Evolutionary conservation across 2,888 invertebrate genomes (phyloP).

Genomic region (Cartodere bifasciata): DNA sequence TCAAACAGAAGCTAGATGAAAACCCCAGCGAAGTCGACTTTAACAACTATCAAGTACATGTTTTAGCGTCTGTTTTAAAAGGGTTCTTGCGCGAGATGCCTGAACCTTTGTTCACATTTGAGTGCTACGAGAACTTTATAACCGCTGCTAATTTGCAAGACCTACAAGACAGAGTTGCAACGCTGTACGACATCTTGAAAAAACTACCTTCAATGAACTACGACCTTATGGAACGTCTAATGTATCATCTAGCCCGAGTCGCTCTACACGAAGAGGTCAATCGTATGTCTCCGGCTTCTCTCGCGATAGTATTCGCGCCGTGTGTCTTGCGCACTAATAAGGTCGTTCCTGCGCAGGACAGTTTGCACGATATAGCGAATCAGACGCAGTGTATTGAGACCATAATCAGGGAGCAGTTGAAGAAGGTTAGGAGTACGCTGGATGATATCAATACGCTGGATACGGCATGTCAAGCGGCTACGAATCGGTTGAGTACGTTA

Average conservation of each 20-base stretch:
- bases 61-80: conserved; percentile 80
- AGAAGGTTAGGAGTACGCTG: conserved; percentile 70
- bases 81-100: conserved; percentile 85
- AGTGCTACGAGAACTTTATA: conserved; percentile 88
- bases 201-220: conserved; percentile 83
- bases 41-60: conserved; percentile 77
- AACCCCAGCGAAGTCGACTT: conserved; percentile 59
- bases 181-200: conserved; percentile 74
- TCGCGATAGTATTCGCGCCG: conserved; percentile 91
- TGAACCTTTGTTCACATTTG: conserved; percentile 84
- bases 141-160: conserved; percentile 77
- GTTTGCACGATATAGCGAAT: conserved; percentile 77
- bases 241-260: conserved; percentile 85
- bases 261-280: conserved; percentile 78
- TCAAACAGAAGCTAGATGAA: conserved; percentile 64
- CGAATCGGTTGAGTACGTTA: conserved; percentile 63
- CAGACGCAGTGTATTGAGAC: conserved; percentile 86
- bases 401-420: conserved; percentile 75
- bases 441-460: conserved; percentile 86
- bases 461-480: conserved; percentile 74
- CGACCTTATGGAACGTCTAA: conserved; percentile 79
- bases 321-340: conserved; percentile 84
- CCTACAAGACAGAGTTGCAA: conserved; percentile 67
- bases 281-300: conserved; percentile 80
- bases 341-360: conserved; percentile 80